Evolutionary conservation across 2,797 vertebrate species (phyloP).

Genomic region (Buceros bicornis): DNA sequence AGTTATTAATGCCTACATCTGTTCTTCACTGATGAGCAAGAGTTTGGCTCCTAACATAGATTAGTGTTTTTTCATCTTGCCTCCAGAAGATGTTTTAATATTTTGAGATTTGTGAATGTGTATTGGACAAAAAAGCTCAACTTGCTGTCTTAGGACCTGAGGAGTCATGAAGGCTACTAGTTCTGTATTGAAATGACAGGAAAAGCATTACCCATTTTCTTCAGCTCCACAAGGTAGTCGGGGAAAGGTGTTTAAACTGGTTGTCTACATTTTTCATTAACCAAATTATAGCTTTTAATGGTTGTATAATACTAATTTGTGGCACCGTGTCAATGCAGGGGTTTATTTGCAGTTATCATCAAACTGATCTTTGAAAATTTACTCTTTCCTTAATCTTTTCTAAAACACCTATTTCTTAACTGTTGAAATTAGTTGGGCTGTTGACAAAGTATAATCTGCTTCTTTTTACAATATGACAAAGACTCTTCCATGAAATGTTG

Average conservation of each 20-base stretch:
- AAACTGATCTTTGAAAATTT: slow-evolving; percentile 22
- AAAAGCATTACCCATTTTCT: neutral
- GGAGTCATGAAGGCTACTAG: neutral
- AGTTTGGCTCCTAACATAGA: neutral
- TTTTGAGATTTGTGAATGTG: neutral
- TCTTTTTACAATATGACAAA: neutral
- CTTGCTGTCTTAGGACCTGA: neutral
- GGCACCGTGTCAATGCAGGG: slow-evolving; percentile 9
- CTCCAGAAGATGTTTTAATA: neutral
- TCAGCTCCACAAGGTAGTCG: neutral
- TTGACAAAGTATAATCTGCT: neutral
- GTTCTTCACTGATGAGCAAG: neutral
- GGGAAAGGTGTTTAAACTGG: neutral
- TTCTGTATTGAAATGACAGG: neutral
- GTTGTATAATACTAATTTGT: slow-evolving; percentile 10
- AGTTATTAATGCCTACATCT: neutral
- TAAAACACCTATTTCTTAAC: slow-evolving; percentile 15
- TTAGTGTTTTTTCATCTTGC: neutral
- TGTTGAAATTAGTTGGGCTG: neutral
- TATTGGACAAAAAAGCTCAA: neutral
- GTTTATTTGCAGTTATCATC: neutral
- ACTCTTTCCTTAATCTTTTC: slow-evolving; percentile 25
- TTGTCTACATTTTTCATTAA: slow-evolving; percentile 8
- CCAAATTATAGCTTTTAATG: slow-evolving; percentile 1
- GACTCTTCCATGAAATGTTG: neutral